phyloP scores from a whole-genome alignment of 2,113 vertebrate species.

The Podilymbus podiceps region DNA sequence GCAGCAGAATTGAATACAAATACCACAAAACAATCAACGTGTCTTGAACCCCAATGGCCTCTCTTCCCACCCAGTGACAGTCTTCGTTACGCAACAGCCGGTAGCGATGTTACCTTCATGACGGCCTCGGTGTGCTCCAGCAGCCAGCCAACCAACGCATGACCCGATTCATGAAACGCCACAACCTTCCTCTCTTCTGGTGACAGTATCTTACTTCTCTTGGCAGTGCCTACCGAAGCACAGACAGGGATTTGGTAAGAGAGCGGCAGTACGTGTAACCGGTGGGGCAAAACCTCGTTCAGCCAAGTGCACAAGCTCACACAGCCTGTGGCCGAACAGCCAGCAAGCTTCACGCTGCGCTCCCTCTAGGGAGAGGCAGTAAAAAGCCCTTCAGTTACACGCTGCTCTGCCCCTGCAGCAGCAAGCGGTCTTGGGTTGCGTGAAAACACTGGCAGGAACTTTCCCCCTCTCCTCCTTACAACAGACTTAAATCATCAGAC shows the following conservation, averaged over 20 bases:
- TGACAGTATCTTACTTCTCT: constrained; percentile 91
- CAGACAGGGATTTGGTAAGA: background rate
- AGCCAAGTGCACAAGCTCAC: background rate
- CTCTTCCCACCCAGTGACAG: background rate
- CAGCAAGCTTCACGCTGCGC: background rate
- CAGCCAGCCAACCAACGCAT: constrained; percentile 92
- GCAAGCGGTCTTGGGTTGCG: background rate
- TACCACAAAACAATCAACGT: no score
- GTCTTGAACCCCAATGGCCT: background rate
- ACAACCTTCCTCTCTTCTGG: constrained; percentile 92
- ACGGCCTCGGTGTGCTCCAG: constrained; percentile 96
- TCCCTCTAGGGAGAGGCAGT: background rate
- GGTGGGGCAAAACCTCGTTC: background rate
- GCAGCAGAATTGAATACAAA: background rate
- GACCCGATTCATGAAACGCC: constrained; percentile 93
- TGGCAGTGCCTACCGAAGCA: constrained; percentile 82
- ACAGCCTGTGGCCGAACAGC: background rate
- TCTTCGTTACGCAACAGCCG: background rate
- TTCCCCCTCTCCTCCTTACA: background rate
- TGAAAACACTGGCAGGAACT: background rate
- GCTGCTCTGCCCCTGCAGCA: background rate
- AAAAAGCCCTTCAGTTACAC: background rate
- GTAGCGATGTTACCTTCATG: constrained; percentile 82
- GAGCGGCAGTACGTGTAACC: background rate
- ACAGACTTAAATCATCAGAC: background rate